Conservation (phyloP, 2,797 vertebrate species). For the Phrynocephalus guinanensis region DNA sequence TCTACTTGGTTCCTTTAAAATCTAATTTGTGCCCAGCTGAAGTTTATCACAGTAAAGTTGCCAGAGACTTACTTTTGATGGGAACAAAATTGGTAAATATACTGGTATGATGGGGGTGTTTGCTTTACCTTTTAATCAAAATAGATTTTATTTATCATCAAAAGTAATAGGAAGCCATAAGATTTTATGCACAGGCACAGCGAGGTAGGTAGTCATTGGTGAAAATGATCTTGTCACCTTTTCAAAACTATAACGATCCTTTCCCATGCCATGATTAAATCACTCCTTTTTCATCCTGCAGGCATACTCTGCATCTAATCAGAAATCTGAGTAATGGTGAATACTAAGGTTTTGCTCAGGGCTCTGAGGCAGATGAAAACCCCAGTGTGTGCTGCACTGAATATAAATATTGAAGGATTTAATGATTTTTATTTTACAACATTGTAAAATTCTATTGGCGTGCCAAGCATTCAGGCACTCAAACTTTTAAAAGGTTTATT, state of each 20-base stretch:
- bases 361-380: not conserved
- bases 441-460: conserved; percentile 23
- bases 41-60: not conserved
- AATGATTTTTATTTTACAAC: conserved; percentile 20
- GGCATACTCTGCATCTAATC: not conserved
- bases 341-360: conserved; percentile 1
- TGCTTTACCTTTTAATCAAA: not conserved
- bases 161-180: not conserved
- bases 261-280: not conserved
- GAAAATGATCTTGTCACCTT: not conserved
- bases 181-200: not conserved
- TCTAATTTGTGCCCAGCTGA: not conserved
- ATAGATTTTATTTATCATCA: not conserved
- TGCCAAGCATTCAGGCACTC: conserved; percentile 11
- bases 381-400: not conserved
- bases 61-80: not conserved
- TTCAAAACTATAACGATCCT: not conserved
- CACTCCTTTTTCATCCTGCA: not conserved
- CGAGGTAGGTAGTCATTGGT: not conserved
- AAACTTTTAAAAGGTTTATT: conserved; percentile 30
- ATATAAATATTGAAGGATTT: conserved; percentile 33
- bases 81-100: not conserved
- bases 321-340: not conserved
- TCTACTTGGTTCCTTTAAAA: not conserved
- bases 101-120: not conserved